These are phyloP conservation scores for Oxytorus armatus DNA, from an alignment of 2,888 invertebrate genomes.

Conservation along the genomic window DNA sequence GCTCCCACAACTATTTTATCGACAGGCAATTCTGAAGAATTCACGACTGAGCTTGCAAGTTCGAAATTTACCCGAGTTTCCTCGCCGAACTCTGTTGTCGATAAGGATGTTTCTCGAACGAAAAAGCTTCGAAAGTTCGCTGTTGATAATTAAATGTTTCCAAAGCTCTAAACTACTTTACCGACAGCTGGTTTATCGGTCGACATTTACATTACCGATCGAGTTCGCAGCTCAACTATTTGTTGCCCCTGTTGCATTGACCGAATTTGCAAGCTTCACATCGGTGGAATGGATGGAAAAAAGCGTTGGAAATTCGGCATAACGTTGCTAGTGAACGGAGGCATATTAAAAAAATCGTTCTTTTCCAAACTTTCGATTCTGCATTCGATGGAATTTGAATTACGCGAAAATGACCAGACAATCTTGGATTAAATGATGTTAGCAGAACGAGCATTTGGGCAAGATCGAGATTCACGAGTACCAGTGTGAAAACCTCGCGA, in stretches of 20 bases:
- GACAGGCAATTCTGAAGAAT: background rate
- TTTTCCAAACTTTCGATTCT: background rate
- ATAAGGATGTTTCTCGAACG: too few relatives aligned
- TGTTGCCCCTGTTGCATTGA: too few relatives aligned
- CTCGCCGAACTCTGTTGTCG: background rate
- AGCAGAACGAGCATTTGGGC: slow-evolving; percentile 6
- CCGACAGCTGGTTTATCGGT: too few relatives aligned
- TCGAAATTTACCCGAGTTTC: slow-evolving; percentile 6
- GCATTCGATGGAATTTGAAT: slow-evolving; percentile 26
- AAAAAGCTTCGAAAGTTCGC: background rate
- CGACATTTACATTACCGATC: too few relatives aligned
- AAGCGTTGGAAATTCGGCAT: too few relatives aligned
- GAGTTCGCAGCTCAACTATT: too few relatives aligned
- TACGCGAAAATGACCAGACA: background rate
- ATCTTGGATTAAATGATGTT: slow-evolving; percentile 13
- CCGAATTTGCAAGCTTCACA: too few relatives aligned
- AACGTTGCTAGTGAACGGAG: too few relatives aligned
- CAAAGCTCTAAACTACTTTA: background rate
- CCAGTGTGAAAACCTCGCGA: slow-evolving; percentile 19
- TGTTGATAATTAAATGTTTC: too few relatives aligned
- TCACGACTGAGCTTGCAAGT: background rate
- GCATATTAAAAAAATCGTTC: background rate
- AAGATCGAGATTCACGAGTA: slow-evolving; percentile 10
- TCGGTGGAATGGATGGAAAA: too few relatives aligned
- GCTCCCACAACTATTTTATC: slow-evolving; percentile 1